Percentiles rank a stretch among this genome's conserved stretches.
Conservation (phyloP, 2,888 invertebrate species). For the Endomychus coccineus region DNA sequence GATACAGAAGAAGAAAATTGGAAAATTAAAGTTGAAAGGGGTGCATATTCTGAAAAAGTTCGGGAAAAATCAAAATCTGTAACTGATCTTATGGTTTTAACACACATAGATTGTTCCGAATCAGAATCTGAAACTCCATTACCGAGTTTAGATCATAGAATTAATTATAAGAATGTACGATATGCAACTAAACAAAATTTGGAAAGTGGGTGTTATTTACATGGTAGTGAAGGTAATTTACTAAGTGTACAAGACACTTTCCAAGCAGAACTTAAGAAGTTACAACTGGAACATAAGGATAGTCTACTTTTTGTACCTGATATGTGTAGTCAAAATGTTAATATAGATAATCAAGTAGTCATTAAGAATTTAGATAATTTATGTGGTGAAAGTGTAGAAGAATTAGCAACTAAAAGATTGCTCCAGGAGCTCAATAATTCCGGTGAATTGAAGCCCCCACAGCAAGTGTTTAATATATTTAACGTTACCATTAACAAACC, state of each 20-base stretch:
- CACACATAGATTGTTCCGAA: conserved; percentile 57
- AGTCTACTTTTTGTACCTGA: conserved; percentile 45
- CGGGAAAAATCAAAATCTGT: conserved; percentile 60
- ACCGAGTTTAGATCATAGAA: conserved; percentile 39
- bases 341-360: conserved; percentile 14
- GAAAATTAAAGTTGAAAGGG: conserved; percentile 52
- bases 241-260: conserved; percentile 49
- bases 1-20: conserved; percentile 59
- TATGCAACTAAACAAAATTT: conserved; percentile 37
- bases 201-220: conserved; percentile 38
- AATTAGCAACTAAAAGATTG: conserved; percentile 27
- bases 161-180: conserved; percentile 41
- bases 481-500: conserved; percentile 37
- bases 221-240: conserved; percentile 53
- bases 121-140: conserved; percentile 50
- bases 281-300: conserved; percentile 42
- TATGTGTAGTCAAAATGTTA: conserved; percentile 29
- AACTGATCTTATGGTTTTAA: conserved; percentile 59
- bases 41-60: conserved; percentile 55
- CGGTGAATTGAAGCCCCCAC: conserved; percentile 36
- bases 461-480: conserved; percentile 41
- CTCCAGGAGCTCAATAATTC: conserved; percentile 37
- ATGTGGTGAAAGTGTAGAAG: conserved; percentile 13
- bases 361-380: conserved; percentile 15
- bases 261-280: conserved; percentile 48